Conservation (phyloP, 1,140 invertebrate genomes). For the Arion vulgaris region DNA sequence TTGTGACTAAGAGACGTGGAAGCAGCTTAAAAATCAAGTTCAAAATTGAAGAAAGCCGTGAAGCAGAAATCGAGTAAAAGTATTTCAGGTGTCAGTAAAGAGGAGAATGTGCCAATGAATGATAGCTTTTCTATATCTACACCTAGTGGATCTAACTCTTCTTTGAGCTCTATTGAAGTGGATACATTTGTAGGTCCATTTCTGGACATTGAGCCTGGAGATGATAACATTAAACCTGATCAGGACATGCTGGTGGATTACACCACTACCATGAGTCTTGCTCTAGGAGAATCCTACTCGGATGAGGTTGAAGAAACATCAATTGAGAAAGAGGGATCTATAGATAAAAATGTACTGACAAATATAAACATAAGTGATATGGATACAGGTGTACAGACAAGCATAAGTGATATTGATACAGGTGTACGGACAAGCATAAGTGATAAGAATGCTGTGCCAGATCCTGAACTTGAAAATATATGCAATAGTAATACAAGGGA, state of each 20-base stretch:
- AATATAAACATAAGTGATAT: slow-evolving; percentile 42
- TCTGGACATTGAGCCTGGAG: slow-evolving; percentile 40
- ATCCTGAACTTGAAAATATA: slow-evolving; percentile 30
- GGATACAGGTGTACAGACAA: too few relatives aligned
- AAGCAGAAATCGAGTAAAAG: slow-evolving; percentile 41
- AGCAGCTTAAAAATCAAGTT: slow-evolving; percentile 37
- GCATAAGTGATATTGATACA: background rate
- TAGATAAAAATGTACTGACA: slow-evolving; percentile 10
- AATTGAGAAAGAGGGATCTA: slow-evolving; percentile 25
- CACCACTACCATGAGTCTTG: slow-evolving; percentile 57
- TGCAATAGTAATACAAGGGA: slow-evolving; percentile 25
- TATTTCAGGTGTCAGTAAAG: slow-evolving; percentile 33
- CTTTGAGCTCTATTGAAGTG: slow-evolving; percentile 56
- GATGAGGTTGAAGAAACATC: slow-evolving; percentile 43
- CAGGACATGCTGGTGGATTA: slow-evolving; percentile 62
- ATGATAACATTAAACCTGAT: slow-evolving; percentile 62
- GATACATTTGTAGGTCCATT: slow-evolving; percentile 53
- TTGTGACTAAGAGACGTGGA: slow-evolving; percentile 56
- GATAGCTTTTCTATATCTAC: slow-evolving; percentile 66
- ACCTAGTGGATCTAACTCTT: slow-evolving; percentile 59
- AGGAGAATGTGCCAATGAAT: slow-evolving; percentile 50
- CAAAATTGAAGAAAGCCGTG: background rate
- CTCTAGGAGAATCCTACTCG: slow-evolving; percentile 54
- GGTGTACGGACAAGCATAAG: slow-evolving; percentile 32
- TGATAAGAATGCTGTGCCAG: slow-evolving; percentile 39